Evolutionary conservation across 2,888 invertebrate genomes (phyloP), one percentile per base, ranked within the genome.

Genomic region (Cistogaster globosa): DNA sequence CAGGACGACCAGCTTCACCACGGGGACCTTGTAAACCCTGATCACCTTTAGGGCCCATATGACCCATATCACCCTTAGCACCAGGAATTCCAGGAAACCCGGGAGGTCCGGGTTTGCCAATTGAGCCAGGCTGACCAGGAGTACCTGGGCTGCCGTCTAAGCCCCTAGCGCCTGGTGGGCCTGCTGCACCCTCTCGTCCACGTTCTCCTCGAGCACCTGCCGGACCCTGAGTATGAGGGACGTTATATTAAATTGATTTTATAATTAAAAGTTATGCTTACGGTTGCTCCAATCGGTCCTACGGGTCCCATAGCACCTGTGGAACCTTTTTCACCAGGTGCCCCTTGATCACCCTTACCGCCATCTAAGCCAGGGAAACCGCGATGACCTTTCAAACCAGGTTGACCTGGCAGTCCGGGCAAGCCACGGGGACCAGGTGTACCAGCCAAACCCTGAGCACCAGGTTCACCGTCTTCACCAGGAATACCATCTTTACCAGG

Each of bases 41-140:
- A 89, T 96, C 96, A 60, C 97, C 97, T 92, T 97, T 96, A 0
- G 96, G 95, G 0, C 97, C 97, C 78, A 92, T 91, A 68, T 93
- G 89, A 26, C 97, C 97, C 92, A 94, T 94, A 91, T 97, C 97
- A 16, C 97, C 97, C 93, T 97, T 97, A 48, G 95, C 93, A 4
- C 97, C 97, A 32, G 96, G 95, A 86, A 87, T 89, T 42, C 98
- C 98, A 9, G 97, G 96, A 89, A 97, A 97, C 2, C 98, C 98
- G 32, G 97, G 97, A 18, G 97, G 93, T 4, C 97, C 98, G 22
- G 96, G 93, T 93, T 97, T 97, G 1, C 98, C 98, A 69, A 95
- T 93, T 38, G 95, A 94, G 51, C 97, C 97, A 95, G 89, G 88
- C 48, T 90, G 89, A 1, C 91, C 91, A n/a, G 96, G 96, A 1